Base-by-base conservation (phyloP, 2,113 vertebrate species). In the Petrocephalus zakoni region DNA sequence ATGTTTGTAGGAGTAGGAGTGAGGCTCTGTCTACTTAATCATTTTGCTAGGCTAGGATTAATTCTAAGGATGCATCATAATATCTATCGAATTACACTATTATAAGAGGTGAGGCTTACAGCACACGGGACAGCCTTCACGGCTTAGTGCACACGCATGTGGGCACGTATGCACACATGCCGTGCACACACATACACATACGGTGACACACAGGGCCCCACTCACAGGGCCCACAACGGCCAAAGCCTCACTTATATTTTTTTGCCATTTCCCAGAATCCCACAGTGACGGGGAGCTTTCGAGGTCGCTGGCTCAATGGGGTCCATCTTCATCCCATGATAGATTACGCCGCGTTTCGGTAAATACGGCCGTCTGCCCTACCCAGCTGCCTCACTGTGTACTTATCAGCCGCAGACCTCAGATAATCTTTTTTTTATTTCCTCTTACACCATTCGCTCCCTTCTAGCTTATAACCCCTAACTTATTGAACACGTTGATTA, bases 301-400 rank as follows among this genome's bases (percentile, higher is more conserved):
- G 37, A 19, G 15, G 21, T 53, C 19, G 11, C 17, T 25, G 1
- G 22, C 25, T 75, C 86, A 42, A 42, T 78, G 72, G 72, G 2
- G 2, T 15, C 87, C 91, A 92, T 91, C 90, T 92, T 92, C 91
- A 92, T 90, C 52, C 90, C 85, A 89, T 93, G 92, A 93, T 93
- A 93, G 92, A 94, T 95, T 91, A 90, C 92, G 92, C 94, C 92
- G 93, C 90, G 93, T 92, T 93, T 94, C 93, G 92, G 93, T 94
- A 94, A 93, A 94, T 94, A 93, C 93, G 89, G 92, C 93, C 91
- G 93, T 93, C 91, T 92, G 21, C 21, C n/a, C n/a, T 15, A 91
- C 90, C 91, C 52, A 4, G 61, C 93, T 90, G 89, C 89, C 89
- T 90, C 89, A 91, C 93, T 93, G 93, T 90, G 89, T 90, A 90